A percentile compares a stretch with the other conserved stretches of the same genome.
These are phyloP conservation scores for Ptilonorhynchus violaceus DNA, from an alignment of 2,113 vertebrate genomes.

Conservation along the genomic window DNA sequence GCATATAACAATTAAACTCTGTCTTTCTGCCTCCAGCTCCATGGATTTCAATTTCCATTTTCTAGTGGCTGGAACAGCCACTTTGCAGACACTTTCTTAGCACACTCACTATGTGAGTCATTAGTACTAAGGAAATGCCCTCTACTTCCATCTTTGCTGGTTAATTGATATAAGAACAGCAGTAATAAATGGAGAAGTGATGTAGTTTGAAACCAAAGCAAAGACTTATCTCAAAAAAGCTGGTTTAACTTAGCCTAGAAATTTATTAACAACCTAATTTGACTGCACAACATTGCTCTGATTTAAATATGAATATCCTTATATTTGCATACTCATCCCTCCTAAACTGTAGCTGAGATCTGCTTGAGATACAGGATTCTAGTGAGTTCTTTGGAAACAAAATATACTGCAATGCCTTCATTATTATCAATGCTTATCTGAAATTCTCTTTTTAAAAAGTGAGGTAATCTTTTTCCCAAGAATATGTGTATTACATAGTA, in stretches of 20 bases:
- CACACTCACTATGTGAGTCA: not conserved
- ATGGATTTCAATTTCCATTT: not conserved
- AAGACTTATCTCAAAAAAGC: not conserved
- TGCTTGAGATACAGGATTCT: not conserved
- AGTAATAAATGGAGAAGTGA: not conserved
- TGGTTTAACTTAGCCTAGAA: not conserved
- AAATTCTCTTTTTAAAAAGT: not conserved
- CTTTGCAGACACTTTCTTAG: not conserved
- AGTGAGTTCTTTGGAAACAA: not conserved
- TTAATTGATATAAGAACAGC: not conserved
- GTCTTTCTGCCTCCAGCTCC: not conserved
- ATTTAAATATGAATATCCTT: not conserved
- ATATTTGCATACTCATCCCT: not conserved
- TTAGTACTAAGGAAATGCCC: not conserved
- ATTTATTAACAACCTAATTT: not conserved
- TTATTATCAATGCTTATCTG: not conserved
- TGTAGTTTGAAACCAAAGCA: not conserved
- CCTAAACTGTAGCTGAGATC: not conserved
- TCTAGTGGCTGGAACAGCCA: not conserved
- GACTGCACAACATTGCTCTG: not conserved
- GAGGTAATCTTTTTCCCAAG: not conserved
- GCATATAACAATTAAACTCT: not conserved
- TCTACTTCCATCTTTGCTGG: not conserved
- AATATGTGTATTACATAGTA: not conserved
- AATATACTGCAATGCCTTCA: not conserved